Conservation (phyloP, 2,113 vertebrate species). For the Rhipidura dahli region DNA sequence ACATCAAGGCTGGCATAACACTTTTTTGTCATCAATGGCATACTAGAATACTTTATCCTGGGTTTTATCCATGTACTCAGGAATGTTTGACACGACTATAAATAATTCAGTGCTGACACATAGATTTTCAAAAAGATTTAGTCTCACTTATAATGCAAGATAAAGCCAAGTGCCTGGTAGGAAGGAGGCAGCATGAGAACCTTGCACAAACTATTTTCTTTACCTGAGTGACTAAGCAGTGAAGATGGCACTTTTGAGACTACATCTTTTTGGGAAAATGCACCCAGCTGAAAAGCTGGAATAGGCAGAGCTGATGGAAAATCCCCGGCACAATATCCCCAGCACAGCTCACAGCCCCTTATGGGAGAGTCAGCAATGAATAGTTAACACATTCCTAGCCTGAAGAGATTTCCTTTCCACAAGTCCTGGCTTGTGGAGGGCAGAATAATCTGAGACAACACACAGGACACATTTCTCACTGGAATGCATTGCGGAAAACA, state of each 20-base stretch:
- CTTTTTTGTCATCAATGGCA: not conserved
- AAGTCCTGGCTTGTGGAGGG: not conserved
- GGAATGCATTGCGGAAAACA: not conserved
- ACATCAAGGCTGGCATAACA: not conserved
- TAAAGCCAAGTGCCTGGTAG: not conserved
- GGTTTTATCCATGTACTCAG: conserved; percentile 25
- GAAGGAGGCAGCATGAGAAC: not conserved
- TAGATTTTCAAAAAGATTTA: conserved; percentile 15
- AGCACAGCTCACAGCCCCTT: not conserved
- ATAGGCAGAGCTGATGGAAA: conserved; percentile 33
- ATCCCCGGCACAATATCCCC: conserved; percentile 29
- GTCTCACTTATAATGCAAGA: conserved; percentile 4
- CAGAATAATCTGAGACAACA: not conserved
- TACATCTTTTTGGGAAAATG: not conserved
- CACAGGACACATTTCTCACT: not conserved
- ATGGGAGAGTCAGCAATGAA: not conserved
- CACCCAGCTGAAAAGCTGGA: not conserved
- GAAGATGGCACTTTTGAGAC: not conserved
- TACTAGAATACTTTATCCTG: not conserved
- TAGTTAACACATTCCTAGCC: not conserved
- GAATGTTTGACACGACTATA: conserved; percentile 61
- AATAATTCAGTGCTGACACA: conserved; percentile 57
- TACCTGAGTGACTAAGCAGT: not conserved
- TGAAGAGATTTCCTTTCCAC: not conserved
- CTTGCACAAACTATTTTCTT: not conserved